Percentiles rank a stretch among this genome's conserved stretches.
These are phyloP conservation scores for Microtus ochrogaster DNA, from an alignment of 2,113 vertebrate species.

Conservation along the genomic window DNA sequence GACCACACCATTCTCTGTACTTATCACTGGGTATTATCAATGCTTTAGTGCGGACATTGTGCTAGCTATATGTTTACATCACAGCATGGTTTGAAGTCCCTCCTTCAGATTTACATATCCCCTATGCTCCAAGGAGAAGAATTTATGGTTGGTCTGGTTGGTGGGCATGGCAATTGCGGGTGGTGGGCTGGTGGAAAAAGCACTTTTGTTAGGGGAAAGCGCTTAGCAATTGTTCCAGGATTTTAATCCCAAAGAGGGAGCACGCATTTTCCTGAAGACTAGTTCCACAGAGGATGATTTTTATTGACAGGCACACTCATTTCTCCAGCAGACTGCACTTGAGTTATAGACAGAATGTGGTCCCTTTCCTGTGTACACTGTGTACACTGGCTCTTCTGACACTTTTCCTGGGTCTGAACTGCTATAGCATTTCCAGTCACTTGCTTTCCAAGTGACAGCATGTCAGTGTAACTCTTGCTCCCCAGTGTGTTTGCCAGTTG, in stretches of 20 bases:
- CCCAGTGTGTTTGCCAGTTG: constrained; percentile 19
- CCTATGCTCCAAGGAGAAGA: background rate
- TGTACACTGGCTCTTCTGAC: constrained; percentile 28
- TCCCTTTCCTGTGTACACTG: constrained; percentile 16
- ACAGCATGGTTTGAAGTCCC: background rate
- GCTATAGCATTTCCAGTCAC: constrained; percentile 35
- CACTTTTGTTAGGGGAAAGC: background rate
- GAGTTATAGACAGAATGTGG: constrained; percentile 38
- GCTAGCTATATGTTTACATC: background rate
- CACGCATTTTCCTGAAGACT: background rate
- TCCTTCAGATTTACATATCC: background rate
- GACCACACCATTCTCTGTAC: background rate
- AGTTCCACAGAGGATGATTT: background rate
- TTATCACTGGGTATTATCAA: constrained; percentile 11
- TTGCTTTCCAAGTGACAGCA: constrained; percentile 64
- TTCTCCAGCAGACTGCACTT: constrained; percentile 30
- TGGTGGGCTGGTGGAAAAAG: background rate
- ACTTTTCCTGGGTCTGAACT: constrained; percentile 60
- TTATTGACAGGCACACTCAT: background rate
- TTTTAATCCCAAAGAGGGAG: background rate
- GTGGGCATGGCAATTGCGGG: background rate
- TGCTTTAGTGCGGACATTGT: constrained; percentile 45
- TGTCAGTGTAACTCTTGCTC: constrained; percentile 51
- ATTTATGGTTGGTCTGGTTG: constrained; percentile 36
- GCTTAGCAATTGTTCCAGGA: background rate